Evolutionary conservation across 2,888 invertebrate genomes (phyloP), one percentile per base, ranked within the genome.

Genomic region (Hetaerina titia): DNA sequence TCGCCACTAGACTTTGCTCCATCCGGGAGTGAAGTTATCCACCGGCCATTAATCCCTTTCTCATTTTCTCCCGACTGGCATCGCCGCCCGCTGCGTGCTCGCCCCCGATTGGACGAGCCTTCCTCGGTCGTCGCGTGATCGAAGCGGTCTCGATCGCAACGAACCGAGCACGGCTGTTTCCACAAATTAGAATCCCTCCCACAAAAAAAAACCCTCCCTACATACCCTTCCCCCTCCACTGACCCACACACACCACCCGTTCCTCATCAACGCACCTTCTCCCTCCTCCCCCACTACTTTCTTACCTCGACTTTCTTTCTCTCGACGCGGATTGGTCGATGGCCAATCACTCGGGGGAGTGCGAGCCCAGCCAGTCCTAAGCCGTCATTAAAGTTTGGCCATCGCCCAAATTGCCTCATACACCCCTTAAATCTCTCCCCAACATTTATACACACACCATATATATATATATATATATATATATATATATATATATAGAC

Each of bases 361-460:
- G 81, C 81, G 81, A 81, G 2, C 31, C 31, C 81, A 31, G 81
- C 81, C 81, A 81, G 81, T 81, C 31, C 31, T 81, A 31, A 81
- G 81, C 25, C 81, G 81, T 81, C 81, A 81, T 81, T 81, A 31
- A 81, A 81, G 81, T 81, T 81, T 81, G 81, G 81, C 81, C 81
- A 81, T 15, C 81, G 81, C 13, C 81, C 81, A 81, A 81, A 81
- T 81, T 15, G 31, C 81, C 81, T 81, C 31, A 31, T 81, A 81
- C 31, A 11, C 81, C 81, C 25, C 25, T 31, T 81, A 31, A 81
- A 22, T 31, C 81, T 22, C 81, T 81, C 81, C 81, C 25, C 45
- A 45, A 45, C 45, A 45, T 45, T 45, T 45, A 45, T 45, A 45
- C 45, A 45, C 45, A 1, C 1, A 45, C 45, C 45, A 45, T 45